Evolutionary conservation across 2,888 invertebrate genomes (phyloP).

Genomic region (Temnothorax unifasciatus): DNA sequence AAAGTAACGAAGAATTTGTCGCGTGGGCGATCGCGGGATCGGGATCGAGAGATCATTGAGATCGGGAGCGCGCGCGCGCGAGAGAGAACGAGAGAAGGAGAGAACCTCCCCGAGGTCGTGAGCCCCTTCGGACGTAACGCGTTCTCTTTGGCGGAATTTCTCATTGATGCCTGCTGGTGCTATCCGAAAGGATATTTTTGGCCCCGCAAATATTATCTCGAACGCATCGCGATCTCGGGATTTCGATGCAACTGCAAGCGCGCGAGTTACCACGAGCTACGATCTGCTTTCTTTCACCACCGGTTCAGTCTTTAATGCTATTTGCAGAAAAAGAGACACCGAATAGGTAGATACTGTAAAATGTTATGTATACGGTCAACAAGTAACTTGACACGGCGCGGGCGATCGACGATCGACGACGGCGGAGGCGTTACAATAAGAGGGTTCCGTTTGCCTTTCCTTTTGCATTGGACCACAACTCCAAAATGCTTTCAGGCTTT

Average conservation of each 20-base stretch:
- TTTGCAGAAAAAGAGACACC: background rate
- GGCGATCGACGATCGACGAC: no score
- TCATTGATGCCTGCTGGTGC: conserved; percentile 53
- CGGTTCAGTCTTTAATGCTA: background rate
- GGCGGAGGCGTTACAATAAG: background rate
- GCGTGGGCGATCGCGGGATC: conserved; percentile 62
- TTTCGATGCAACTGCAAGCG: conserved; percentile 33
- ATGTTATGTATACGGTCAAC: background rate
- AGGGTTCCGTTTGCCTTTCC: background rate
- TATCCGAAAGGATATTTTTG: conserved; percentile 61
- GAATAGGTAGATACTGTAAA: background rate
- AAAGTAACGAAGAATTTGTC: conserved; percentile 37
- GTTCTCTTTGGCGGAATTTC: conserved; percentile 38
- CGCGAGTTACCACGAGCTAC: background rate
- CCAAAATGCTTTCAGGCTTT: background rate
- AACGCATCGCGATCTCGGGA: conserved; percentile 9
- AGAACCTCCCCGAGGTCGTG: conserved; percentile 63
- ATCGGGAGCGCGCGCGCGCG: conserved; percentile 15
- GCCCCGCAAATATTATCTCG: conserved; percentile 11
- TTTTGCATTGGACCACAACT: background rate
- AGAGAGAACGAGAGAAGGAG: background rate
- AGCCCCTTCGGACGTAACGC: conserved; percentile 45
- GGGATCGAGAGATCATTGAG: conserved; percentile 31
- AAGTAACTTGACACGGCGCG: background rate
- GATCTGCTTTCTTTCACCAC: background rate